Conservation (phyloP, 2,888 invertebrate genomes). For the Apotomis betuletana region DNA sequence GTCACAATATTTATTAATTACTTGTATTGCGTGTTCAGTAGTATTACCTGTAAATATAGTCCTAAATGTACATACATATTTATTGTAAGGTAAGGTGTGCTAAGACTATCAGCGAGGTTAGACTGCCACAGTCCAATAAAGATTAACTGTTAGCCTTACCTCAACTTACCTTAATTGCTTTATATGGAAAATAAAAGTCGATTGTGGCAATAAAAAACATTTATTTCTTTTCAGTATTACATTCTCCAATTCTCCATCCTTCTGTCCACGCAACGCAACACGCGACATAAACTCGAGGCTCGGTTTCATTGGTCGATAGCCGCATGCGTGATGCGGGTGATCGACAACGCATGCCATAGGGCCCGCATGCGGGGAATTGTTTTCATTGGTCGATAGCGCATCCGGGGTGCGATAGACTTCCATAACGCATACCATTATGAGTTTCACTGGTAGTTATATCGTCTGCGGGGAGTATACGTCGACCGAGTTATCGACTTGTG, state of each 20-base stretch:
- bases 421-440: no score
- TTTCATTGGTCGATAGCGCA: no score
- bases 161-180: conserved; percentile 67
- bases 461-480: no score
- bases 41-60: conserved; percentile 56
- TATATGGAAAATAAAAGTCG: conserved; percentile 69
- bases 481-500: no score
- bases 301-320: background rate
- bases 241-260: conserved; percentile 17
- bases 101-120: no score
- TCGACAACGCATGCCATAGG: no score
- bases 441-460: no score
- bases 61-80: conserved; percentile 44
- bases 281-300: background rate
- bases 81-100: conserved; percentile 49
- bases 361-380: no score
- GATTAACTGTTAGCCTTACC: no score
- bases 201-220: conserved; percentile 79
- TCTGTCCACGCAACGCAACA: background rate
- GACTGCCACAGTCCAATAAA: no score
- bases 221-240: conserved; percentile 61
- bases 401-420: no score
- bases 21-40: conserved; percentile 67
- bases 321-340: no score
- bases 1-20: conserved; percentile 49